Evolutionary conservation across 1,140 invertebrate species (phyloP).

Genomic region (Heliconius melpomene): DNA sequence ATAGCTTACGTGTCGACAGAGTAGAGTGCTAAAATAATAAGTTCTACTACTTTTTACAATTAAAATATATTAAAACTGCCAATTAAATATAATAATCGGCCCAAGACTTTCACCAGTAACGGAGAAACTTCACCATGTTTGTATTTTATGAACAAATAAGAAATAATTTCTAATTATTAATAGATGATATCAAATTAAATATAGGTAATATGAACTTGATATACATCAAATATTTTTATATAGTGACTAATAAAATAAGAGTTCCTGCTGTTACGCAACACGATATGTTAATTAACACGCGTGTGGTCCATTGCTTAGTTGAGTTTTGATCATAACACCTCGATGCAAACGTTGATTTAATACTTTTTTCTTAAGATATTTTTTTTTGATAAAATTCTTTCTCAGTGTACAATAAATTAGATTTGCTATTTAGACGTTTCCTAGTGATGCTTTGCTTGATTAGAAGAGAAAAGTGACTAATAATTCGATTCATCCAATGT

Average conservation of each 20-base stretch:
- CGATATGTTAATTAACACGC: conserved; percentile 21
- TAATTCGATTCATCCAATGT: too few species aligned
- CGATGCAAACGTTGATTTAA: conserved; percentile 6
- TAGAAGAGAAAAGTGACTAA: too few species aligned
- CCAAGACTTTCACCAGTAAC: too few species aligned
- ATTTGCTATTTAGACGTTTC: neutral
- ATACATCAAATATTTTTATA: conserved; percentile 11
- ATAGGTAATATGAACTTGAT: conserved; percentile 1
- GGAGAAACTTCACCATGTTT: too few species aligned
- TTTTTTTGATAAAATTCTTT: neutral
- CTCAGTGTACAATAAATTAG: neutral
- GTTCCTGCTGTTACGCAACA: conserved; percentile 28
- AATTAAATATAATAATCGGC: too few species aligned
- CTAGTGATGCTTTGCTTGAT: too few species aligned
- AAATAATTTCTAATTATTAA: neutral
- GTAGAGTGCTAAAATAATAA: too few species aligned
- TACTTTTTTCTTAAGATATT: neutral
- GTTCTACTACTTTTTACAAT: too few species aligned
- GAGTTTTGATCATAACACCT: conserved; percentile 34
- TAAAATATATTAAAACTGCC: too few species aligned
- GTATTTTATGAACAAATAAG: neutral
- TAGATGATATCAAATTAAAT: neutral
- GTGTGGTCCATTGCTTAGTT: conserved; percentile 36
- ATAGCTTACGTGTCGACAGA: too few species aligned
- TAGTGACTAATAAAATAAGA: conserved; percentile 35